Evolutionary conservation across 2,113 vertebrate genomes (phyloP), one percentile per base, ranked within the genome.

Genomic region (Nyctibius bracteatus): DNA sequence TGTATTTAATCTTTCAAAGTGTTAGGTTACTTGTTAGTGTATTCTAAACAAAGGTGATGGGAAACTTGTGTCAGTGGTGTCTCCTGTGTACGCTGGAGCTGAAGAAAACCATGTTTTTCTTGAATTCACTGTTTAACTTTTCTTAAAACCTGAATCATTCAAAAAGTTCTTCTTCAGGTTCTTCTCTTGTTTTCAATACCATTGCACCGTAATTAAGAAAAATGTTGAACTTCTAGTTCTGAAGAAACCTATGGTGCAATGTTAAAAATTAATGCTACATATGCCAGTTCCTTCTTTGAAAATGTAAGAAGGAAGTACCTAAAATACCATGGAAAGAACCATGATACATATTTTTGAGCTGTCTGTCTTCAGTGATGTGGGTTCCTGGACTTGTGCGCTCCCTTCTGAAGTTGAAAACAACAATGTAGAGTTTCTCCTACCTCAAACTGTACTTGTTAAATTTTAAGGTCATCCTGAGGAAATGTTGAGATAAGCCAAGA

Each of bases 1-100:
- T 92, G 91, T 43, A 75, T 90, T 85, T 91, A 93, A 96, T 97
- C 74, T 94, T 82, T 72, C 41, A 39, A 80, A 94, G 49, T 31
- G 73, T 87, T 92, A 94, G 86, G 73, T 94, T 92, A 37, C 88
- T 97, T 85, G 65, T 89, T 85, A 87, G 46, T 22, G 31, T 46
- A 87, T 84, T 91, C 77, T 35, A 96, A 96, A 81, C 89, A 91
- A 94, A 75, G 75, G 35, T 91, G 75, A 61, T 91, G 86, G 62
- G 77, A 84, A 96, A 87, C 52, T 91, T 58, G 65, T 72, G 88
- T 67, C 68, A 55, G 41, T 63, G 47, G 57, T 25, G 20, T 37
- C 57, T 74, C 74, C 27, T 68, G 20, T 55, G 30, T 61, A 17
- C 0, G 0, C 10, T 78, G 62, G 44, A 61, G 67, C 54, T 77